These are phyloP conservation scores for Thelaira solivaga DNA, from an alignment of 2,888 invertebrate genomes.

Conservation along the genomic window DNA sequence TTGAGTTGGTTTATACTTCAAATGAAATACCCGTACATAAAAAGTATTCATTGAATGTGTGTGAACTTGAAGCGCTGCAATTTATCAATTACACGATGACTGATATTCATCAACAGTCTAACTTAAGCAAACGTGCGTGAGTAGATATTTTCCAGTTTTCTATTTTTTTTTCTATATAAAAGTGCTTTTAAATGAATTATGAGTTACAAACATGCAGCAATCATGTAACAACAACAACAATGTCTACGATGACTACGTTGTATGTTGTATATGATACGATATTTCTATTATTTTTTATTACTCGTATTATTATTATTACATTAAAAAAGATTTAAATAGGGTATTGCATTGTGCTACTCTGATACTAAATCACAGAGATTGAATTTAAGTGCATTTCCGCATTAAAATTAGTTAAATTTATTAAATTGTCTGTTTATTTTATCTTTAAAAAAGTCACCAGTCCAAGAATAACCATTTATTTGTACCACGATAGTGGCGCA, in stretches of 20 bases:
- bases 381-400: constrained; percentile 52
- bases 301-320: background rate
- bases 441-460: too few species aligned
- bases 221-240: background rate
- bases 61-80: background rate
- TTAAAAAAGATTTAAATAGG: too few species aligned
- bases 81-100: constrained; percentile 35
- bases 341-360: background rate
- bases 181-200: constrained; percentile 42
- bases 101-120: constrained; percentile 20
- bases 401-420: too few species aligned
- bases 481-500: background rate
- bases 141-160: constrained; percentile 9
- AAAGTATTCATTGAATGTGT: background rate
- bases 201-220: constrained; percentile 40
- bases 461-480: too few species aligned
- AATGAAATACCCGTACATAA: background rate
- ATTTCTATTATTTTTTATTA: background rate
- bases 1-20: background rate
- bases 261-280: background rate
- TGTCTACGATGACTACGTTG: background rate
- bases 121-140: constrained; percentile 37
- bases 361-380: background rate
- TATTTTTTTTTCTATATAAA: constrained; percentile 4
- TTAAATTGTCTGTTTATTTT: too few species aligned